Evolutionary conservation across 2,113 vertebrate genomes (phyloP).

Genomic region (Anhinga anhinga): DNA sequence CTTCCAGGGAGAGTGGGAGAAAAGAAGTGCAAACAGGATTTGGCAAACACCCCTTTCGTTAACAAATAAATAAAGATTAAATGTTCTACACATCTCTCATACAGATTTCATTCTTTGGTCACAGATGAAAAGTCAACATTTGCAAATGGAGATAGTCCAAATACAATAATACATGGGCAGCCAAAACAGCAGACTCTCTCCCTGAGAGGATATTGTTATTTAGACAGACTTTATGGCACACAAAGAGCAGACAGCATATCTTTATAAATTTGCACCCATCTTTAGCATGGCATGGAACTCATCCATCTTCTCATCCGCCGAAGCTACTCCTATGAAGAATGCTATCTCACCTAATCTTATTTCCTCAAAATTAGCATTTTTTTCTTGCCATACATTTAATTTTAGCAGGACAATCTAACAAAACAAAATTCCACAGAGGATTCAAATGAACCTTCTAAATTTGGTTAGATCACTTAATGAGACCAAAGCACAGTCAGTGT

Average conservation of each 20-base stretch:
- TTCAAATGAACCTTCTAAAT: constrained; percentile 40
- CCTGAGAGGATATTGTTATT: constrained; percentile 62
- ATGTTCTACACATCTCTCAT: constrained; percentile 59
- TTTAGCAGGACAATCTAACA: neutral
- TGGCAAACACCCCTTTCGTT: constrained; percentile 10
- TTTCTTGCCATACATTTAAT: neutral
- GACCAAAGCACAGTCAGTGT: neutral
- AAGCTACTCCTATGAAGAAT: neutral
- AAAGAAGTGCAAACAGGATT: constrained; percentile 52
- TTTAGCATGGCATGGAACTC: neutral
- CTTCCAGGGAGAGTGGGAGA: constrained; percentile 31
- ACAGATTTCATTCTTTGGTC: constrained; percentile 59
- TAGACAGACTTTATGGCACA: constrained; percentile 50
- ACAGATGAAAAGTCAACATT: constrained; percentile 74
- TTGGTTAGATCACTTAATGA: constrained; percentile 12
- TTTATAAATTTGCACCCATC: constrained; percentile 35
- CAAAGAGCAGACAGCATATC: constrained; percentile 27
- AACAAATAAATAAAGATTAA: constrained; percentile 74
- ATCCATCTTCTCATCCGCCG: neutral
- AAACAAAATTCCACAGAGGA: neutral
- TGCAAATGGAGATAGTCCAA: constrained; percentile 69
- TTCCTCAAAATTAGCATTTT: neutral
- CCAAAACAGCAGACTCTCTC: constrained; percentile 50
- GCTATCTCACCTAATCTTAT: neutral
- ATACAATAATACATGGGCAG: constrained; percentile 47